Percentiles rank a stretch among this genome's conserved stretches.
Evolutionary conservation across 2,888 invertebrate genomes (phyloP).

Genomic region (Leptinotarsa rubiginosa): DNA sequence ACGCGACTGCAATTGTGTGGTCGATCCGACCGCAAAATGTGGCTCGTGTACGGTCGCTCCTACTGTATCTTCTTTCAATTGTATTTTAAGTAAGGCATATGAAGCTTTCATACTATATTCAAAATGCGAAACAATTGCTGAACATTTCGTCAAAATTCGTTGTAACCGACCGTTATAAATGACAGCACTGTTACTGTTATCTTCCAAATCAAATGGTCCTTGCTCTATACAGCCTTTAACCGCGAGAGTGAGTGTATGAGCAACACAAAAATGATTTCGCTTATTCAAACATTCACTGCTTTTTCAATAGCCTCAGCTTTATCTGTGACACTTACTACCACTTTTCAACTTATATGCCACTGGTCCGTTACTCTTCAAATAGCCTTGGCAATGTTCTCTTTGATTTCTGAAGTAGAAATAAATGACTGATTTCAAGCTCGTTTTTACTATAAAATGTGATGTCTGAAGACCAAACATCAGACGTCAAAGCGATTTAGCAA

Average conservation of each 20-base stretch:
- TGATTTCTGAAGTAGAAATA: too few species aligned
- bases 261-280: not conserved
- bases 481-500: not conserved
- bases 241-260: not conserved
- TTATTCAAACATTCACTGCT: not conserved
- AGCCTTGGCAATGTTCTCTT: too few species aligned
- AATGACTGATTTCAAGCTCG: too few species aligned
- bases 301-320: not conserved
- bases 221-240: not conserved
- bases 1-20: too few species aligned
- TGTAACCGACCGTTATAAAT: not conserved
- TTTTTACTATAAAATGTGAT: too few species aligned
- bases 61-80: not conserved
- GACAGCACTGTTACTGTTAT: not conserved
- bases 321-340: not conserved
- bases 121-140: not conserved
- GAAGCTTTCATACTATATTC: not conserved
- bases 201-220: not conserved
- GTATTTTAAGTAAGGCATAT: not conserved
- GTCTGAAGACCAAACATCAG: not conserved
- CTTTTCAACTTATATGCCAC: too few species aligned
- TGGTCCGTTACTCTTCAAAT: too few species aligned
- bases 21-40: too few species aligned
- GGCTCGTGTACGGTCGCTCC: too few species aligned
- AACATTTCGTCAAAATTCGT: not conserved